Evolutionary conservation across 2,888 invertebrate species (phyloP).

Genomic region (Microplitis manilae): DNA sequence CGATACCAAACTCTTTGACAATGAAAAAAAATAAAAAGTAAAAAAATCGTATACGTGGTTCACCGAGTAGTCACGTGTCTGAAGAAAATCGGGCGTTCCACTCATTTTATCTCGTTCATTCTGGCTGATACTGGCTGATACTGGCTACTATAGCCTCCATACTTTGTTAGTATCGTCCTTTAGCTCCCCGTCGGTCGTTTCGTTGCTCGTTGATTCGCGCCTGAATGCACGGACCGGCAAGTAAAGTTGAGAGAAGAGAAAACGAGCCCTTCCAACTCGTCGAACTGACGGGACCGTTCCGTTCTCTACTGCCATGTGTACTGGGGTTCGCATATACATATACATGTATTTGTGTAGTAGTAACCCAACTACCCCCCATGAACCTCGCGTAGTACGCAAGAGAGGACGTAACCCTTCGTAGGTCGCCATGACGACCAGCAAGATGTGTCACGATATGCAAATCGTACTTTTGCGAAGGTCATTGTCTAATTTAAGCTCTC

Average conservation of each 20-base stretch:
- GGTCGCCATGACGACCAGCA: conserved; percentile 39
- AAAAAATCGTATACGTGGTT: conserved; percentile 15
- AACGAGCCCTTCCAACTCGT: conserved; percentile 20
- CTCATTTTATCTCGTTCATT: not conserved
- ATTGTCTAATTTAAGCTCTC: conserved; percentile 27
- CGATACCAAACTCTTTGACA: conserved; percentile 13
- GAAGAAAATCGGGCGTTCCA: conserved; percentile 9
- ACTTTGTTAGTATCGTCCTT: not conserved
- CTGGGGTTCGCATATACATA: conserved; percentile 10
- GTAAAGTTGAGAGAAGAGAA: conserved; percentile 6
- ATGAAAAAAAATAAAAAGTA: not conserved
- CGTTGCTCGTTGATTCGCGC: conserved; percentile 24
- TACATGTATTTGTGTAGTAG: not conserved
- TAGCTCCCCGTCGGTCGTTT: conserved; percentile 9
- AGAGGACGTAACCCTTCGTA: conserved; percentile 39
- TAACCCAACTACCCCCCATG: conserved; percentile 12
- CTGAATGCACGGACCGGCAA: conserved; percentile 18
- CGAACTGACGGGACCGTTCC: conserved; percentile 20
- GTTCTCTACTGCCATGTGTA: conserved; percentile 2
- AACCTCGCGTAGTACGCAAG: conserved; percentile 4
- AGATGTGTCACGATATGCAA: conserved; percentile 42
- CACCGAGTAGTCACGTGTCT: conserved; percentile 16
- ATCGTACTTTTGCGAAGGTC: conserved; percentile 23
- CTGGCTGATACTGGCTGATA: too few species aligned
- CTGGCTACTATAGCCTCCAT: too few species aligned